A percentile compares a stretch with the other conserved stretches of the same genome.
These are phyloP conservation scores for Eulemur rubriventer DNA, from an alignment of 2,797 vertebrate genomes.

Conservation along the genomic window DNA sequence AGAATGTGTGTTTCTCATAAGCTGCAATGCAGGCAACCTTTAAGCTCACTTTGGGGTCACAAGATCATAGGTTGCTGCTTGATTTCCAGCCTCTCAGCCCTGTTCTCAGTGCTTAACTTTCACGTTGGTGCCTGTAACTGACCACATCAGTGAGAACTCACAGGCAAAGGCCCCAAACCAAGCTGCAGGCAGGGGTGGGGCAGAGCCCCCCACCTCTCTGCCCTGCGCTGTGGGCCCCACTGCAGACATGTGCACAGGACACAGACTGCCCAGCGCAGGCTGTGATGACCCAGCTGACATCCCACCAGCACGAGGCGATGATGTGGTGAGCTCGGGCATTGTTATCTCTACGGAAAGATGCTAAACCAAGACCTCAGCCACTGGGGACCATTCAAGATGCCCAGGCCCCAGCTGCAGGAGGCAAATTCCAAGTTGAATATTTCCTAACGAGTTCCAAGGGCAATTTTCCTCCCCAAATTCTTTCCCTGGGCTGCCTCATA, in stretches of 20 bases:
- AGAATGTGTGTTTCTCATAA: neutral
- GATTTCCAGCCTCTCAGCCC: neutral
- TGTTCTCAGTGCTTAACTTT: neutral
- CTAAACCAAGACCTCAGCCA: neutral
- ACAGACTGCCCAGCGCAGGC: neutral
- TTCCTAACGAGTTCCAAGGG: neutral
- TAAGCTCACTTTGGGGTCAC: neutral
- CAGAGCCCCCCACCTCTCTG: neutral
- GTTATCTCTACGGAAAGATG: neutral
- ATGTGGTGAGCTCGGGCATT: neutral
- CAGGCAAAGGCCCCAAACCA: neutral
- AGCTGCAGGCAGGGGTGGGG: neutral
- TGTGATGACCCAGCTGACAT: neutral
- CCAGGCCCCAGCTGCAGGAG: neutral
- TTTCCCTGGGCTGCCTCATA: neutral
- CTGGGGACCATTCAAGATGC: neutral
- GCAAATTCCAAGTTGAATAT: slow-evolving; percentile 10
- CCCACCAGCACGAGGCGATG: accelerated
- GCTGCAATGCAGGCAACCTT: neutral
- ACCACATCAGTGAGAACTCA: neutral
- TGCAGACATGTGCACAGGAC: neutral
- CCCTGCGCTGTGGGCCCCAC: neutral
- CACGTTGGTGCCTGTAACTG: neutral
- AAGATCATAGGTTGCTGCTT: neutral
- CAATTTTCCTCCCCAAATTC: neutral